These are phyloP conservation scores for Iselma pallidipennis DNA, from an alignment of 2,888 invertebrate genomes.

Conservation along the genomic window DNA sequence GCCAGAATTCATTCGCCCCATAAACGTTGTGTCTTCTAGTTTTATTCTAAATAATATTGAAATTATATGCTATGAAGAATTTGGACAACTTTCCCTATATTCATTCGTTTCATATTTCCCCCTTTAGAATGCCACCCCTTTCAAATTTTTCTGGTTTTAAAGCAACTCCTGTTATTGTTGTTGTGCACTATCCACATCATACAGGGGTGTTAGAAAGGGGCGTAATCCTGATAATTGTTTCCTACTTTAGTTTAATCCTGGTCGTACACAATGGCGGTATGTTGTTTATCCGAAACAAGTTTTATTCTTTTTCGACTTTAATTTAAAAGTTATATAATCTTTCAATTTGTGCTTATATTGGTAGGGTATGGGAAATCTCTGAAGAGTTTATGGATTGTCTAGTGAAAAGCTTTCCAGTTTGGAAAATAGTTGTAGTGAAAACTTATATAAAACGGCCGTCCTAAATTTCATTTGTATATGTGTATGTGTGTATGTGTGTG, in stretches of 20 bases:
- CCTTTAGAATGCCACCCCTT: not conserved
- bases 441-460: conserved; percentile 23
- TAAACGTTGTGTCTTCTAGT: no score
- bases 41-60: no score
- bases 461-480: conserved; percentile 23
- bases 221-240: conserved; percentile 12
- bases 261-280: not conserved
- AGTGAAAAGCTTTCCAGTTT: not conserved
- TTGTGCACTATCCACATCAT: conserved; percentile 1
- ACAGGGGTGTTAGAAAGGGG: conserved; percentile 10
- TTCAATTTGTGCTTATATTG: no score
- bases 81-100: no score
- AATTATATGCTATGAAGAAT: no score
- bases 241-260: not conserved
- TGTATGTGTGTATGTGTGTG: not conserved
- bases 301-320: no score
- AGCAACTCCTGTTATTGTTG: conserved; percentile 7
- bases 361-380: no score
- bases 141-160: not conserved
- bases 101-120: no score
- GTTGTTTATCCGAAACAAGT: not conserved
- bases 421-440: conserved; percentile 6
- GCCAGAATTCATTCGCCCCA: no score
- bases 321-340: no score
- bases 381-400: no score